Conservation (phyloP, 2,888 invertebrate genomes). For the Epinotia nisella region DNA sequence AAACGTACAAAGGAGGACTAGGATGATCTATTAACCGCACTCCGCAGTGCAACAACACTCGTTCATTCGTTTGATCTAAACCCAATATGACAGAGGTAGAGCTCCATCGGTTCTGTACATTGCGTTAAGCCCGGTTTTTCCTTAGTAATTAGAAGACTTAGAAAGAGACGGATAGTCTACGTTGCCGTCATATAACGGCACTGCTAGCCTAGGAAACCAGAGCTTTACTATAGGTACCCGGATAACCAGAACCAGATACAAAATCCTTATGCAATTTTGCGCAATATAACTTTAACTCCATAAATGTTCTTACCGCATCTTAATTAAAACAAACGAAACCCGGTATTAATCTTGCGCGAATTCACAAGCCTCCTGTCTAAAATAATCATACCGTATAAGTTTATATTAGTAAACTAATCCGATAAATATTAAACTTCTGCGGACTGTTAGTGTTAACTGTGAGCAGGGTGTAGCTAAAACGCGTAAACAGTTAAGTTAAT, state of each 20-base stretch:
- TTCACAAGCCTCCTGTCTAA: slow-evolving; percentile 58
- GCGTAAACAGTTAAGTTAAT: slow-evolving; percentile 79
- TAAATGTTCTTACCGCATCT: slow-evolving; percentile 22
- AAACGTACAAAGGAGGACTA: not conserved
- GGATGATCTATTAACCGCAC: not conserved
- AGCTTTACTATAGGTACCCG: no score
- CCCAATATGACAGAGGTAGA: not conserved
- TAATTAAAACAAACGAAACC: slow-evolving; percentile 68
- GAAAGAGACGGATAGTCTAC: no score
- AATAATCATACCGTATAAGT: slow-evolving; percentile 59
- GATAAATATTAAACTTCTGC: slow-evolving; percentile 73
- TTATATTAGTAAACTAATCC: slow-evolving; percentile 69
- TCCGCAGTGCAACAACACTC: not conserved
- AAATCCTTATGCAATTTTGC: not conserved
- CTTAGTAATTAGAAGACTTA: no score
- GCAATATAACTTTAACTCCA: not conserved
- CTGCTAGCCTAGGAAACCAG: no score
- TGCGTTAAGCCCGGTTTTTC: no score
- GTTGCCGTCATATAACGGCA: no score
- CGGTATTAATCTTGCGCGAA: slow-evolving; percentile 63
- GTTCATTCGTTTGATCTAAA: not conserved
- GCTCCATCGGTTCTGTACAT: not conserved
- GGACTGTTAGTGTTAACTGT: slow-evolving; percentile 65
- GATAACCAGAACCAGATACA: not conserved
- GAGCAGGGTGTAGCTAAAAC: slow-evolving; percentile 73